A percentile compares a stretch with the other conserved stretches of the same genome.
Evolutionary conservation across 2,888 invertebrate genomes (phyloP).

Genomic region (Bombylius discolor): DNA sequence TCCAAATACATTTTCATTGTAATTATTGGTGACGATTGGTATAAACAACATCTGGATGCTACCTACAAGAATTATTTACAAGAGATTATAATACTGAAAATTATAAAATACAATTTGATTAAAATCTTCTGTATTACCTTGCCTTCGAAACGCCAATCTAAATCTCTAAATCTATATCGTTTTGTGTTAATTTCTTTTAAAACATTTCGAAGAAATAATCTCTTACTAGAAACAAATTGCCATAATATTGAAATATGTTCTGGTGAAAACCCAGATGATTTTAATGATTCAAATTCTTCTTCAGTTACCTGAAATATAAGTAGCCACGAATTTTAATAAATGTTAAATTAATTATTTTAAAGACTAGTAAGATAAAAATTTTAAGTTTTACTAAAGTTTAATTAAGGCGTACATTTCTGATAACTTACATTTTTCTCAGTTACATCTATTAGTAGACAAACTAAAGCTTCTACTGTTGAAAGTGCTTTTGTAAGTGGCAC

Average conservation of each 20-base stretch:
- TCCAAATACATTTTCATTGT: conserved; percentile 45
- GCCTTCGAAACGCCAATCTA: conserved; percentile 55
- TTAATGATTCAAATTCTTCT: conserved; percentile 19
- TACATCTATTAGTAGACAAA: conserved; percentile 58
- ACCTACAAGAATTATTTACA: conserved; percentile 22
- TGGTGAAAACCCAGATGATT: conserved; percentile 21
- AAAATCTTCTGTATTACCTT: background rate
- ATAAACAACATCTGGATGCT: conserved; percentile 44
- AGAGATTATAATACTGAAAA: conserved; percentile 15
- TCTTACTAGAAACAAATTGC: conserved; percentile 31
- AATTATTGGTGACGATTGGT: conserved; percentile 46
- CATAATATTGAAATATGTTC: conserved; percentile 27
- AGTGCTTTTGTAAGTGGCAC: conserved; percentile 40
- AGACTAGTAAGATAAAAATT: too few species aligned
- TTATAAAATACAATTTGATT: background rate
- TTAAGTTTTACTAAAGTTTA: too few species aligned
- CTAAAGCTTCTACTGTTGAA: conserved; percentile 51
- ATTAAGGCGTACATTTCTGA: background rate
- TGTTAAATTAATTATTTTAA: too few species aligned
- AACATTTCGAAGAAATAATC: conserved; percentile 29
- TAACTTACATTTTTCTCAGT: conserved; percentile 52
- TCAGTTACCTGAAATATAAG: conserved; percentile 13
- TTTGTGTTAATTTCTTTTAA: conserved; percentile 30
- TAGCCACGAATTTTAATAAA: background rate
- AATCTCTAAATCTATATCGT: conserved; percentile 36